A percentile compares a stretch with the other conserved stretches of the same genome.
These are phyloP conservation scores for Clostera curtula DNA, from an alignment of 2,888 invertebrate species.

Conservation along the genomic window DNA sequence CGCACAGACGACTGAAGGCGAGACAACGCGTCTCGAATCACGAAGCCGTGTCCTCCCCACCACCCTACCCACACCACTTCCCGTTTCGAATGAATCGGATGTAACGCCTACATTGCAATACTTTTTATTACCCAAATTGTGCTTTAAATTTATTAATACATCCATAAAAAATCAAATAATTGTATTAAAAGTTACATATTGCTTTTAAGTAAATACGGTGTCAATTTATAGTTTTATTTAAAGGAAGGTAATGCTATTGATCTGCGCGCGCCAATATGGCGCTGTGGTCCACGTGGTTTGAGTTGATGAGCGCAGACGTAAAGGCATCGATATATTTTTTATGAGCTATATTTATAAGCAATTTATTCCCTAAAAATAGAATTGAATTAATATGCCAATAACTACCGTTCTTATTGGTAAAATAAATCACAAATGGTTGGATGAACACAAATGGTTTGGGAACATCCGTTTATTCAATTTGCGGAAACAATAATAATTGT, in stretches of 20 bases:
- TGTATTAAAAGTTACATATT: background rate
- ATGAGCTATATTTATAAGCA: background rate
- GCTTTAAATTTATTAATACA: background rate
- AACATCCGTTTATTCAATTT: too few relatives aligned
- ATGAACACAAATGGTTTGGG: too few relatives aligned
- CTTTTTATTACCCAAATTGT: too few relatives aligned
- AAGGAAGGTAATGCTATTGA: slow-evolving; percentile 3
- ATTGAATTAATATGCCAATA: too few relatives aligned
- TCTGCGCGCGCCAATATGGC: slow-evolving; percentile 16
- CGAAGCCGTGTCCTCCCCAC: slow-evolving; percentile 43
- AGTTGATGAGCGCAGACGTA: slow-evolving; percentile 29
- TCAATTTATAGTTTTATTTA: background rate
- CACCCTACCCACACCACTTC: slow-evolving; percentile 18
- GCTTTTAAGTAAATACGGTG: background rate
- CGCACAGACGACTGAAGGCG: slow-evolving; percentile 45
- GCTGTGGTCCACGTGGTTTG: slow-evolving; percentile 18
- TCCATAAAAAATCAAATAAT: background rate
- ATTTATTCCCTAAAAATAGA: too few relatives aligned
- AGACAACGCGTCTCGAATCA: slow-evolving; percentile 34
- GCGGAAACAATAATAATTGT: too few relatives aligned
- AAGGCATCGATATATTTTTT: slow-evolving; percentile 7
- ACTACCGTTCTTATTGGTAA: too few relatives aligned
- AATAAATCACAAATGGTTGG: too few relatives aligned
- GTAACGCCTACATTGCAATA: slow-evolving; percentile 25
- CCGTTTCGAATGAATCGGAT: slow-evolving; percentile 6